A percentile compares a stretch with the other conserved stretches of the same genome.
phyloP scores from a whole-genome alignment of 2,113 vertebrate genomes.

The Rhombomys opimus region DNA sequence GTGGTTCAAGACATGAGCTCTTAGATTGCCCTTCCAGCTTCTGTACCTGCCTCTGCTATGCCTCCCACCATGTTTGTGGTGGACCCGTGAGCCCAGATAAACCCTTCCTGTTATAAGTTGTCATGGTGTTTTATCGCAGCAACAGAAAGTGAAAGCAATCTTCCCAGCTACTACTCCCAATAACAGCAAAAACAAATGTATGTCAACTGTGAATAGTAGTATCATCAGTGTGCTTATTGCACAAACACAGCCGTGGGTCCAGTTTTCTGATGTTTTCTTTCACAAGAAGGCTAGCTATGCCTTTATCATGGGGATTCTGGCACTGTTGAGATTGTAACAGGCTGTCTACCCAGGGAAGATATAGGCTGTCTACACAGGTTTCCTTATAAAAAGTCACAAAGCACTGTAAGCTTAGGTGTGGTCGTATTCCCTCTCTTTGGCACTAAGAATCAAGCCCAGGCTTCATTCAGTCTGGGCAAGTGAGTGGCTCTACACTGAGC shows the following conservation, averaged over 20 bases:
- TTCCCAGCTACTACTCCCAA: neutral
- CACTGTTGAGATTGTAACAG: neutral
- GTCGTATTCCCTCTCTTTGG: neutral
- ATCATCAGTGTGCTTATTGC: neutral
- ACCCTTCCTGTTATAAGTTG: neutral
- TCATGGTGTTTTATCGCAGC: neutral
- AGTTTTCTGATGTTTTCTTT: neutral
- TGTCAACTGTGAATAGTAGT: neutral
- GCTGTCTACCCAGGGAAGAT: neutral
- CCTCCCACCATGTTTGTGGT: neutral
- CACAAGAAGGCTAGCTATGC: neutral
- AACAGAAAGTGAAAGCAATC: neutral
- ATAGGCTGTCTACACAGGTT: no score
- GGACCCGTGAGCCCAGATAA: neutral
- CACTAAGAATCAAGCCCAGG: neutral
- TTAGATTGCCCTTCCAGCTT: neutral
- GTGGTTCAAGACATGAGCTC: neutral
- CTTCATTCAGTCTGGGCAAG: neutral
- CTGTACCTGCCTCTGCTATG: neutral
- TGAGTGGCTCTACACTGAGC: neutral
- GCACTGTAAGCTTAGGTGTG: neutral
- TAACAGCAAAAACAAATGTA: neutral
- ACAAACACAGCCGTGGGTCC: neutral
- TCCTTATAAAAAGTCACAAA: neutral
- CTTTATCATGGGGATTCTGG: neutral